Conservation (phyloP, 2,113 vertebrate genomes). For the Protobothrops mucrosquamatus region DNA sequence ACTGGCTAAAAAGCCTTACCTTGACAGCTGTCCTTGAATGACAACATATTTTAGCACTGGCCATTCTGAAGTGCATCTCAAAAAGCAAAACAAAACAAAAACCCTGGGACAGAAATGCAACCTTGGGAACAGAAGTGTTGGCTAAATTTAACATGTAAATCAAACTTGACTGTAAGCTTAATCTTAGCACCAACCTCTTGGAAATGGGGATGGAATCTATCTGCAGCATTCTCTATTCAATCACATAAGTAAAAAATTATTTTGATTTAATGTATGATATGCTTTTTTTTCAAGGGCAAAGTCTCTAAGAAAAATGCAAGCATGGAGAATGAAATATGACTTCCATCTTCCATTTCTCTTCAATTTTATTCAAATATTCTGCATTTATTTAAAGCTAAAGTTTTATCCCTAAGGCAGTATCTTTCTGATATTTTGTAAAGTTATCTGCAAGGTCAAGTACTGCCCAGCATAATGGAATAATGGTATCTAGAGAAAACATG, state of each 20-base stretch:
- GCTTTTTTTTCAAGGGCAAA: conserved; percentile 72
- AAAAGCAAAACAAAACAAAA: not conserved
- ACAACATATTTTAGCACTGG: conserved; percentile 1
- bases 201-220: conserved; percentile 42
- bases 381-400: conserved; percentile 60
- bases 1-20: not conserved
- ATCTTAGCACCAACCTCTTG: conserved; percentile 50
- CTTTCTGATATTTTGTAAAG: conserved; percentile 43
- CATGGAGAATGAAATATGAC: conserved; percentile 72
- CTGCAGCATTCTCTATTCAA: conserved; percentile 64
- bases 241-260: conserved; percentile 58
- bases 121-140: conserved; percentile 21
- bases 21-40: not conserved
- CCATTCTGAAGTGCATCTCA: conserved; percentile 6
- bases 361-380: conserved; percentile 66
- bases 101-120: not conserved
- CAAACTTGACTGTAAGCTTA: conserved; percentile 70
- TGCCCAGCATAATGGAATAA: conserved; percentile 22
- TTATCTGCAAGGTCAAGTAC: conserved; percentile 62
- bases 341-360: conserved; percentile 69
- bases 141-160: conserved; percentile 53
- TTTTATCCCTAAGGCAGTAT: conserved; percentile 41
- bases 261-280: conserved; percentile 74
- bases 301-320: conserved; percentile 64
- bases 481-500: not conserved